Evolutionary conservation across 2,113 vertebrate species (phyloP), one percentile per base, ranked within the genome.

Genomic region (Okapia johnstoni): DNA sequence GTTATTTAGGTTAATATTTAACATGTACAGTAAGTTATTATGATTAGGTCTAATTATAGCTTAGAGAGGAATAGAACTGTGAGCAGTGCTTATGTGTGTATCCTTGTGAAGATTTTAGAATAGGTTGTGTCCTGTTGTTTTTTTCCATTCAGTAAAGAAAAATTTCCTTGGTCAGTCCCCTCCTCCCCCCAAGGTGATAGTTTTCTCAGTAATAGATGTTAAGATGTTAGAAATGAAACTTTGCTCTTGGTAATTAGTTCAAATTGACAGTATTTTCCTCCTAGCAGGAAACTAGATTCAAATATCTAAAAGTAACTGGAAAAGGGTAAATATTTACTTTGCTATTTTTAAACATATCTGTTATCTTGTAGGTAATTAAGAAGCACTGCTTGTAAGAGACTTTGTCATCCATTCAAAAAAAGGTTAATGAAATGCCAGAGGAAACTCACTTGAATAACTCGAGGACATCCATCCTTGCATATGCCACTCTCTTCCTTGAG

Each of bases 1-100:
- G 80, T 93, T 92, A 46, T 85, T 96, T 61, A 63, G 70, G 88
- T 84, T 98, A 93, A 85, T 93, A 63, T 60, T 95, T 97, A 95
- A 54, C 76, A 33, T 66, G 17, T 80, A 77, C 26, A 88, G 73
- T 80, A 77, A 76, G 36, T 93, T 87, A 19, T 63, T 97, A 76
- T 25, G 25, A 85, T 89, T 55, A 46, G 26, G 17, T 30, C 48
- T 90, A 54, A 36, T 55, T 84, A 40, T 12, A 52, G 58, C 6
- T 28, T 63, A 36, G 52, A 48, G n/a, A 54, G 28, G 5, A 86
- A n/a, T 79, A 15, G 57, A 55, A n/a, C 54, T 60, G 3, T 86
- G 54, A 88, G 43, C 16, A 76, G 23, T 43, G 28, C 50, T 70
- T 81, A 48, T 26, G 19, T 83, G 33, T 90, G 2, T 86, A 55